Evolutionary conservation across 2,888 invertebrate genomes (phyloP), one percentile per base, ranked within the genome.

Genomic region (Heteropelma amictum): DNA sequence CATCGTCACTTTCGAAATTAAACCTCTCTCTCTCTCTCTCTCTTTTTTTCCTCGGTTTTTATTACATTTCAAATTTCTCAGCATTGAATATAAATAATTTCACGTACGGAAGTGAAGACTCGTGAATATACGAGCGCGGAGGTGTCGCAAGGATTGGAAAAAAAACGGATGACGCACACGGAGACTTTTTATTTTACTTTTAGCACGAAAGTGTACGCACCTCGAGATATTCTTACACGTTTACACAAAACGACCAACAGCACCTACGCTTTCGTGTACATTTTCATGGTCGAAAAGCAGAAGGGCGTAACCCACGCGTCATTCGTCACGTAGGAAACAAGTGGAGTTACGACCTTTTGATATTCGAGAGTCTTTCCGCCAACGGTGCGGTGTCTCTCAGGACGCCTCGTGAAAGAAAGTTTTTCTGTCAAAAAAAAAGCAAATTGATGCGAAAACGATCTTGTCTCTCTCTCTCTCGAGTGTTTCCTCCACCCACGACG

Each of bases 321-420:
- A 8, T 60, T 12, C 26, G 4, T 56, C 12, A 42, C 4, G 10
- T 42, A 17, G 2, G 2, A 42, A 58, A 17, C 4, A 14, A 40
- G 14, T 6, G 6, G 23, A 35, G 23, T 47, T 47, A 26, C 33
- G 21, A 33, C 47, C 35, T 61, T 49, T 47, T 23, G 47, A 19
- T 47, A 47, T 23, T 49, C 10, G 33, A 19, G 35, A 35, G 14
- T 12, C 12, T 1, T n/a, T n/a, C n/a, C n/a, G n/a, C 23, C 51
- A 56, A 19, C 33, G 38, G 14, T 17, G 56, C 51, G 56, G 47
- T 56, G 40, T 69, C 63, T 47, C 40, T 28, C 56, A 45, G 14
- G 60, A 74, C 74, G 70, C 65, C 74, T 65, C 74, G 65, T 56
- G 65, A 74, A 74, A 70, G 70, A 63, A 40, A 67, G 23, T 65